Evolutionary conservation across 2,113 vertebrate genomes (phyloP), one percentile per base, ranked within the genome.

Genomic region (Perognathus longimembris): DNA sequence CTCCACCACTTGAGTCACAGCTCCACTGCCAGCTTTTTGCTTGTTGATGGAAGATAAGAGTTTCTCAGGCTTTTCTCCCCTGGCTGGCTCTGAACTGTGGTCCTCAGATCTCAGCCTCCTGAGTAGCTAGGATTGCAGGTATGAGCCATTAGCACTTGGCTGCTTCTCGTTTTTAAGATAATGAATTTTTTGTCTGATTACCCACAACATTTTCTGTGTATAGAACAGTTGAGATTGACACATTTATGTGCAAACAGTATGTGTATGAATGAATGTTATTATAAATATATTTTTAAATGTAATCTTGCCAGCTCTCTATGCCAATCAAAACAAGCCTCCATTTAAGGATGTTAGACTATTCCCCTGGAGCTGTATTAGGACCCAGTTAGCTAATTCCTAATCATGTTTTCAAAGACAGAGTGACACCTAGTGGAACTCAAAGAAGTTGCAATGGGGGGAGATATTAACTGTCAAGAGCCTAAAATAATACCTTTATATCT

Each of bases 371-470:
- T 12, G 10, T 6, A 67, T 66, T 36, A 0, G 32, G 61, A 77
- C 40, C 75, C 32, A 40, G 22, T 90, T 38, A 88, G 70, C 45
- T 7, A 69, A 15, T 63, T 36, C 28, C 63, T 63, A 54, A 34
- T 1, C 1, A 66, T 36, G 18, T 26, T 82, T 50, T 69, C 61
- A 38, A 82, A 82, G 61, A 28, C 15, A 24, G 64, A 94, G 93
- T 21, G 88, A 85, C 95, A 91, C 80, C 93, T 95, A 95, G 96
- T 92, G 93, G 94, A 83, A 67, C 15, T n/a, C 24, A 69, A 54
- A 67, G 87, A 79, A 38, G 6, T 75, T 83, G 82, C 63, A 26
- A 0, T 3, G 50, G 15, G 50, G 22, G 50, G 15, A 79, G 7
- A 70, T n/a, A 18, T 81, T 67, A 78, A 78, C 70, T 61, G 32